Evolutionary conservation across 2,888 invertebrate species (phyloP), one percentile per base, ranked within the genome.

Genomic region (Spicauda simplicius): DNA sequence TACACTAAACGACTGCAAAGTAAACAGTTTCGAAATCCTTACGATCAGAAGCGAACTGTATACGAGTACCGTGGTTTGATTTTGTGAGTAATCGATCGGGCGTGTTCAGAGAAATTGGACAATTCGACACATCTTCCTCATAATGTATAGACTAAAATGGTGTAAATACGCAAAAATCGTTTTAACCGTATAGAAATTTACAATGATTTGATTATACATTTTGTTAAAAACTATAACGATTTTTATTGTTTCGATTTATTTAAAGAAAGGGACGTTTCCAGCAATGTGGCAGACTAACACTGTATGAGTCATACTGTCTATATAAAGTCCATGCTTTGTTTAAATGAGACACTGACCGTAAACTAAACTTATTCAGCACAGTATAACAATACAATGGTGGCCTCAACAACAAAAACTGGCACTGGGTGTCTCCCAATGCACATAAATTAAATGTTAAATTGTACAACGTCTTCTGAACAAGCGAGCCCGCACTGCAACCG

Each of bases 1-100:
- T 70, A 72, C 73, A 73, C 71, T 74, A 70, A 53, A 73, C 76
- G 68, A 69, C 64, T 54, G 70, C 64, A 69, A 62, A 61, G 53
- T 63, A 61, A 63, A 64, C 57, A 50, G 30, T 66, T 54, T 19
- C 45, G 53, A 64, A 45, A 58, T 67, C 19, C 56, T 68, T 59
- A 66, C 69, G 59, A 72, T 70, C 77, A 25, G 11, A 59, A 65
- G 65, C 65, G 25, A 59, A 53, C 53, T 52, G 61, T 52, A 53
- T 37, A 53, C 59, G 59, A 59, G 48, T 30, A 50, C 48, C 59
- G 48, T 16, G 59, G 48, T n/a, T 48, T 6, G 16, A 16, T 14
- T 14, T 41, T 12, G 16, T 48, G 48, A 6, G 16, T 48, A 4
- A 16, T 48, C 48, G 48, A 7, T 48, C 16, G 48, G 48, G 16